Percentiles rank a stretch among this genome's conserved stretches.
Conservation (phyloP, 2,797 vertebrate genomes). For the Anisognathus igniventris region DNA sequence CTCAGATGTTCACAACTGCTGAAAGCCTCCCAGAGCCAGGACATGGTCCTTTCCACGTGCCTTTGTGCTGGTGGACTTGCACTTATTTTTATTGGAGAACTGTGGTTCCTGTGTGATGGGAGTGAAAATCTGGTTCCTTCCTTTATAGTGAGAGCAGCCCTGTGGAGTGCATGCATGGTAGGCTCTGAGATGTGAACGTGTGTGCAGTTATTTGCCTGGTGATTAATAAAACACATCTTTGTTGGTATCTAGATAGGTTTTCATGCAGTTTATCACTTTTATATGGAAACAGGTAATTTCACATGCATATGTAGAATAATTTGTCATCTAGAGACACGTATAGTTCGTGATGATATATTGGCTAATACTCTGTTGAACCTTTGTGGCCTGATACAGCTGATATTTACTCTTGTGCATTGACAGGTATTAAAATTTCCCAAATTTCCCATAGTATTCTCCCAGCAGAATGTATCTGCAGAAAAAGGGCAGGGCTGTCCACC, state of each 20-base stretch:
- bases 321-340: background rate
- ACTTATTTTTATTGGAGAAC: background rate
- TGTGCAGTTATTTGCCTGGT: background rate
- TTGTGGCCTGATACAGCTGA: background rate
- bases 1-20: background rate
- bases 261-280: background rate
- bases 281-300: background rate
- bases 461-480: background rate
- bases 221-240: background rate
- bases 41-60: fast-evolving
- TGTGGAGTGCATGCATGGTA: background rate
- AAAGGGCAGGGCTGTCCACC: background rate
- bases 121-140: background rate
- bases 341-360: background rate
- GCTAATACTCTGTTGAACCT: background rate
- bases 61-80: background rate
- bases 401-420: background rate
- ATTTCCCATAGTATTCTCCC: background rate
- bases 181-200: background rate
- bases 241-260: background rate
- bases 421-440: background rate
- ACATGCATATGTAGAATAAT: background rate
- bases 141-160: background rate
- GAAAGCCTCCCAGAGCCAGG: background rate
- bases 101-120: background rate